Evolutionary conservation across 2,888 invertebrate species (phyloP).

Genomic region (Spicauda simplicius): DNA sequence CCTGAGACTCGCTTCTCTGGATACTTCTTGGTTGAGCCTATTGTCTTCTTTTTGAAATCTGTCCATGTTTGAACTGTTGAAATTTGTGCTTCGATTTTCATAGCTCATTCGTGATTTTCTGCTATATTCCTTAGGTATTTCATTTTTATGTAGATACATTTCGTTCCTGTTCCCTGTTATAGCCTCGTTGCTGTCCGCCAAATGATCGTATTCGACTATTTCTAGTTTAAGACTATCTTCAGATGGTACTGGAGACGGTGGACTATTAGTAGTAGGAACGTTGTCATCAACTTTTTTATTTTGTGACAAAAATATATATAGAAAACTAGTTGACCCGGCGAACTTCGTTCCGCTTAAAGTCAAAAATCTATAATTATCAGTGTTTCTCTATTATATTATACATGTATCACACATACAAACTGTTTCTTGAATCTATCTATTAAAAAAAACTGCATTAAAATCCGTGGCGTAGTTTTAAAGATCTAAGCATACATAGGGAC

Average conservation of each 20-base stretch:
- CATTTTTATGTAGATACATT: neutral
- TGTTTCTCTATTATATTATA: too few relatives aligned
- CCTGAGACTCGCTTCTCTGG: neutral
- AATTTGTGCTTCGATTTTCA: neutral
- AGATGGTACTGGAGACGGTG: conserved; percentile 22
- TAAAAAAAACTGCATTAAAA: too few relatives aligned
- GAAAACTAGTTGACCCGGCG: too few relatives aligned
- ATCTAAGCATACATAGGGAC: too few relatives aligned
- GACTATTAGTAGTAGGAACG: conserved; percentile 25
- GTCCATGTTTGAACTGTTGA: neutral
- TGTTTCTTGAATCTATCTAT: too few relatives aligned
- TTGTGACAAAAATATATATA: conserved; percentile 48
- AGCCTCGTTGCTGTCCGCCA: conserved; percentile 14
- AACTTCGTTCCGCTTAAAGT: too few relatives aligned
- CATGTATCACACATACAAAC: too few relatives aligned
- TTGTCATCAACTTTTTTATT: conserved; percentile 22
- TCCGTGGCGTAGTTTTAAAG: too few relatives aligned
- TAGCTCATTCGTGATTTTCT: neutral
- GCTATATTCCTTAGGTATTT: neutral
- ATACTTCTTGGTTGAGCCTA: neutral
- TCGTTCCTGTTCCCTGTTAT: neutral
- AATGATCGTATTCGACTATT: conserved; percentile 31
- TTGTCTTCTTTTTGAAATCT: neutral
- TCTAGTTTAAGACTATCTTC: conserved; percentile 28
- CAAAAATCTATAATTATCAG: too few relatives aligned